phyloP scores from a whole-genome alignment of 2,797 vertebrate genomes.

The Sebastes diaconus region DNA sequence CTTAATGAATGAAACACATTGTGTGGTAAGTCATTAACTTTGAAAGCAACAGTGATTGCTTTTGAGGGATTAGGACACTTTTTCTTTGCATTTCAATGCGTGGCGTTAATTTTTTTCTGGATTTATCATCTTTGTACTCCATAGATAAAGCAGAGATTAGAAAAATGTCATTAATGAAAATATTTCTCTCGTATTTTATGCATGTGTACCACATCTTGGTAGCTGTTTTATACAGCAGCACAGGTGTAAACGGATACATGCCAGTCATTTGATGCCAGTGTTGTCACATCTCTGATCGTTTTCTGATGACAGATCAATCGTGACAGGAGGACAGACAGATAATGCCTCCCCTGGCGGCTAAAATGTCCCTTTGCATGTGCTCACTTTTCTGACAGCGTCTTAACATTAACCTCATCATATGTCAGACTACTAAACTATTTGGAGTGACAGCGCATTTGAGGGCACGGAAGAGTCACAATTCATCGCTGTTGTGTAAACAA shows the following conservation, averaged over 20 bases:
- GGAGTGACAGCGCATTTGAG: conserved; percentile 50
- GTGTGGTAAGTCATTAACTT: conserved; percentile 78
- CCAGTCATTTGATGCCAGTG: conserved; percentile 33
- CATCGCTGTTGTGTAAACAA: conserved; percentile 31
- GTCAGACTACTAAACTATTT: conserved; percentile 36
- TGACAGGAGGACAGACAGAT: conserved; percentile 56
- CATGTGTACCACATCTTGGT: not conserved
- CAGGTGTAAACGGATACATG: conserved; percentile 35
- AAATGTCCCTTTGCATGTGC: conserved; percentile 42
- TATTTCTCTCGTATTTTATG: conserved; percentile 12
- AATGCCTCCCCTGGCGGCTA: conserved; percentile 40
- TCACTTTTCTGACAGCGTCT: conserved; percentile 56
- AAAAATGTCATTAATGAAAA: conserved; percentile 50
- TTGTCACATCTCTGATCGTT: conserved; percentile 40
- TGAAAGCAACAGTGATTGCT: conserved; percentile 75
- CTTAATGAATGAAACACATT: conserved; percentile 76
- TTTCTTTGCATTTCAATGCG: conserved; percentile 68
- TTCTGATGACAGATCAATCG: conserved; percentile 54
- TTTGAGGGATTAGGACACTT: conserved; percentile 71
- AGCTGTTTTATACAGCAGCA: not conserved
- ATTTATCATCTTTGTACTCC: conserved; percentile 50
- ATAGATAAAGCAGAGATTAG: conserved; percentile 59
- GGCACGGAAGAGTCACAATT: conserved; percentile 15
- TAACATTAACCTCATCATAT: conserved; percentile 53
- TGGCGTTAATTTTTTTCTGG: conserved; percentile 50